These are phyloP conservation scores for Drosophila pallidifrons DNA, from an alignment of 1,140 invertebrate species.

Conservation along the genomic window DNA sequence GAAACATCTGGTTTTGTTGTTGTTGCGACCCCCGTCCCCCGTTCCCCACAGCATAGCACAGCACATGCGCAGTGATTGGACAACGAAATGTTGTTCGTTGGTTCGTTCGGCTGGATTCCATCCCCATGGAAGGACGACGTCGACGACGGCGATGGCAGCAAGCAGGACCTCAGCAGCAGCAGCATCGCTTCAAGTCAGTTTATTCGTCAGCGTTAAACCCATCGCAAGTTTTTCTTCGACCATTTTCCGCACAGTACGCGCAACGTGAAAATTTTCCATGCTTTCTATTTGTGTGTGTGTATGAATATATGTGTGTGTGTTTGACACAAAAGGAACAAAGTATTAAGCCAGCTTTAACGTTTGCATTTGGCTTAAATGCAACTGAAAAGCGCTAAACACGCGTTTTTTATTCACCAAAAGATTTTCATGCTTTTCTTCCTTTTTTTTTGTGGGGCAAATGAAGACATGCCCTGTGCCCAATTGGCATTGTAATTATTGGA, in stretches of 20 bases:
- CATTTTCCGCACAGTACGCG: constrained; percentile 36
- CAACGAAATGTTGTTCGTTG: constrained; percentile 16
- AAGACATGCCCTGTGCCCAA: constrained; percentile 24
- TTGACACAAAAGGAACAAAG: constrained; percentile 23
- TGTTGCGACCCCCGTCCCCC: not conserved
- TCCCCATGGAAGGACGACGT: constrained; percentile 10
- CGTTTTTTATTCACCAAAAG: not conserved
- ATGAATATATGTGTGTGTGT: constrained; percentile 20
- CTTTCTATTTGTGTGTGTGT: constrained; percentile 23
- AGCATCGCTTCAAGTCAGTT: constrained; percentile 51
- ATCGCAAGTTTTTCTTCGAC: constrained; percentile 50
- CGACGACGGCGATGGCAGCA: not conserved
- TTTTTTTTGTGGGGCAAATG: constrained; percentile 10
- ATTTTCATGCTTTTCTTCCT: constrained; percentile 1
- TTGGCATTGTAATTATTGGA: constrained; percentile 66
- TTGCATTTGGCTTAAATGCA: constrained; percentile 7
- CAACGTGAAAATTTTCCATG: constrained; percentile 52
- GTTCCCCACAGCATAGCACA: not conserved
- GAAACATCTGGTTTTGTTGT: constrained; percentile 45
- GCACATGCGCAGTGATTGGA: constrained; percentile 34
- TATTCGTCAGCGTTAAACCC: constrained; percentile 48
- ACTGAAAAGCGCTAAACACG: not conserved
- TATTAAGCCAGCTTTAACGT: constrained; percentile 14
- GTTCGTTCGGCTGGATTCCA: constrained; percentile 12
- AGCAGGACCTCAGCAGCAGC: constrained; percentile 21